Evolutionary conservation across 2,113 vertebrate species (phyloP).

Genomic region (Tetraodon nigroviridis): DNA sequence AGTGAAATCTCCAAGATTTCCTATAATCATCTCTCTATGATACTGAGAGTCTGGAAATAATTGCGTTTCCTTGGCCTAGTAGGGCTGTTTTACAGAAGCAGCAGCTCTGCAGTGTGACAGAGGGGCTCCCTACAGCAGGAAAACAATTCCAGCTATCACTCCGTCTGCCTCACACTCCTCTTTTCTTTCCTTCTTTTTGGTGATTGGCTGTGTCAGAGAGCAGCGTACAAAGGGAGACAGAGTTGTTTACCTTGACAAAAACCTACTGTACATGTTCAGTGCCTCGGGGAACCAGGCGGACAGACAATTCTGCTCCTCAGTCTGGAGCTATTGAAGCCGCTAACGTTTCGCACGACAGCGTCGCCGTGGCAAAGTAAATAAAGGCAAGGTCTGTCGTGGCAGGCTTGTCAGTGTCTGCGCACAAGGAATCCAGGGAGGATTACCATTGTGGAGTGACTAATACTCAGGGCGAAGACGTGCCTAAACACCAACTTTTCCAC

Average conservation of each 20-base stretch:
- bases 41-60: no score
- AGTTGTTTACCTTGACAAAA: slow-evolving; percentile 54
- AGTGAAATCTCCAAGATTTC: no score
- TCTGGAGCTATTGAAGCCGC: slow-evolving; percentile 37
- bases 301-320: slow-evolving; percentile 41
- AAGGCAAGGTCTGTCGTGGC: slow-evolving; percentile 54
- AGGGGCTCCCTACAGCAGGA: slow-evolving; percentile 5
- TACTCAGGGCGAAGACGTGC: neutral
- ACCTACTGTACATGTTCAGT: slow-evolving; percentile 41
- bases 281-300: slow-evolving; percentile 29
- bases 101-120: neutral
- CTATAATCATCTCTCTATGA: no score
- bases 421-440: slow-evolving; percentile 31
- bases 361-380: slow-evolving; percentile 51
- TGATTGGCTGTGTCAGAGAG: slow-evolving; percentile 16
- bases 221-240: slow-evolving; percentile 36
- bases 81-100: no score
- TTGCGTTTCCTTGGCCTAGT: no score
- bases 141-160: slow-evolving; percentile 19
- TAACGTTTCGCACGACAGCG: slow-evolving; percentile 42
- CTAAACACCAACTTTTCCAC: slow-evolving; percentile 15
- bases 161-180: neutral
- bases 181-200: slow-evolving; percentile 17
- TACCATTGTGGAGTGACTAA: slow-evolving; percentile 19
- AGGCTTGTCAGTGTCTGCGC: slow-evolving; percentile 29